phyloP scores from a whole-genome alignment of 2,888 invertebrate genomes.

The Ophioninae sp. region DNA sequence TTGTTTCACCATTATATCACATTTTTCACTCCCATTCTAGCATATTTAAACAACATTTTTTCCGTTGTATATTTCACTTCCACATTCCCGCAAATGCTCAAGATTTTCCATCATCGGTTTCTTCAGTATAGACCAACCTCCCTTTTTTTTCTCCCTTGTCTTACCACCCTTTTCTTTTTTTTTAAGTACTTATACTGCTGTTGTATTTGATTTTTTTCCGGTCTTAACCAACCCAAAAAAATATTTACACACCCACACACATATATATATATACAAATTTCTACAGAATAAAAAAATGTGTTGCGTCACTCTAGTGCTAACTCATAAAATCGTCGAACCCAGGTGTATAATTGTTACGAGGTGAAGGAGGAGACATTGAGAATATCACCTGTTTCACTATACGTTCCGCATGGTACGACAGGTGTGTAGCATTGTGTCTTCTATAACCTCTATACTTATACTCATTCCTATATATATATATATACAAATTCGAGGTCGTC shows the following conservation, averaged over 20 bases:
- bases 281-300: not conserved
- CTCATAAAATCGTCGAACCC: conserved; percentile 73
- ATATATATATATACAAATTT: not conserved
- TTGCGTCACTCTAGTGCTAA: conserved; percentile 71
- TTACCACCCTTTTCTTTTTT: not conserved
- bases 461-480: conserved; percentile 6
- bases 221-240: not conserved
- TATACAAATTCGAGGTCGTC: conserved; percentile 41
- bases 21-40: no score
- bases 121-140: no score
- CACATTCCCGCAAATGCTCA: no score
- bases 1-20: no score
- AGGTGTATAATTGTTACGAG: conserved; percentile 69
- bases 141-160: not conserved
- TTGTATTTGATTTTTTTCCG: not conserved
- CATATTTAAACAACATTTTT: no score
- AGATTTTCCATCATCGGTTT: no score
- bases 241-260: no score
- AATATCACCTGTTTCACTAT: conserved; percentile 78
- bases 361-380: conserved; percentile 36
- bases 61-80: no score
- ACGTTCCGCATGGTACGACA: conserved; percentile 78
- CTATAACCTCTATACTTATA: not conserved
- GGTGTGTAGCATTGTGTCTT: conserved; percentile 69
- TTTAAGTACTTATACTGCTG: not conserved